Base-by-base conservation (phyloP, 2,888 invertebrate species). In the Drosophila histrio region DNA sequence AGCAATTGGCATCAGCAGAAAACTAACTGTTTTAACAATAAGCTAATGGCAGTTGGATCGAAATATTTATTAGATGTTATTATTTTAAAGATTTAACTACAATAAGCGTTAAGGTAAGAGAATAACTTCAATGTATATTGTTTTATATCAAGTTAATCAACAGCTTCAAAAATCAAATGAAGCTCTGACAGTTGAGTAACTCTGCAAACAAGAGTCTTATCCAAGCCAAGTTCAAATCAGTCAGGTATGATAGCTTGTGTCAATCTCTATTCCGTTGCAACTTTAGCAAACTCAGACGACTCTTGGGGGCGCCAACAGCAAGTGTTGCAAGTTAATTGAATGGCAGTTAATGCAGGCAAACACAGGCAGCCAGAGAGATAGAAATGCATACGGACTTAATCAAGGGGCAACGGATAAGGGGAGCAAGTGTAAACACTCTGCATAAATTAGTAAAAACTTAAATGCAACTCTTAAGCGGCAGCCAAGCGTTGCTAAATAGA, bases 401-500 rank as follows among this genome's bases (percentile, higher is more conserved):
- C 47, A 60, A 59, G 54, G 28, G 34, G 32, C 44, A n/a, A 19
- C 19, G 6, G 32, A 32, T 28, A 30, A 24, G 17, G 52, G 38
- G 30, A 52, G 43, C 38, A 41, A 61, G 47, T 56, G 54, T 46
- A 75, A 69, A 56, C 77, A 79, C 77, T 72, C 52, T 69, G 77
- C 77, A 79, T 83, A 79, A 83, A 79, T 79, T 83, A 72, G 69
- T 72, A 64, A 62, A 72, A 69, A 67, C 77, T 79, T 83, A 67
- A 79, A 72, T 65, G 80, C 80, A 60, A 44, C 59, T 58, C 65
- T 71, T 21, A 53, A 56, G 70, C 38, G 53, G 28, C 60, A 67
- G 77, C 58, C 78, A 61, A 71, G 79, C 57, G 71, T 64, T 60
- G 28, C 76, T 79, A 66, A 79, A 68, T 59, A 79, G 82, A 79